These are phyloP conservation scores for Zingel zingel DNA, from an alignment of 2,113 vertebrate species.

Conservation along the genomic window DNA sequence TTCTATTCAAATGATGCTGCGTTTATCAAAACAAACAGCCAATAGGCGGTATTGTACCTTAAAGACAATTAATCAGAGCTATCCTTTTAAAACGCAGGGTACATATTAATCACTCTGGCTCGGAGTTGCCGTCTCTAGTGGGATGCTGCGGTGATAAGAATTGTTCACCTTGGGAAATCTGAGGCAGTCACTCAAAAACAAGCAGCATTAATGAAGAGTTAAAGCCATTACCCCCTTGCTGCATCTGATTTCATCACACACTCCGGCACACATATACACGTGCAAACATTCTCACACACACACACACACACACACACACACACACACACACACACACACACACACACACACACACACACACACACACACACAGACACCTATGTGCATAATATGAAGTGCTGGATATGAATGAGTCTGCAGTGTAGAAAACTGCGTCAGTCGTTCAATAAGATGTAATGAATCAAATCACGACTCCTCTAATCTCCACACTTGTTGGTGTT, in stretches of 20 bases:
- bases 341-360: too few species aligned
- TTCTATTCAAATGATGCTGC: constrained; percentile 78
- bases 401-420: constrained; percentile 77
- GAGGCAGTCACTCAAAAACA: constrained; percentile 81
- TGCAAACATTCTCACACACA: constrained; percentile 14
- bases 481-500: constrained; percentile 75
- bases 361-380: constrained; percentile 13
- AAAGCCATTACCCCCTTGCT: constrained; percentile 79
- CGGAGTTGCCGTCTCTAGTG: constrained; percentile 72
- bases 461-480: constrained; percentile 73
- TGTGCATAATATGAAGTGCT: constrained; percentile 63
- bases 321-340: constrained; percentile 31
- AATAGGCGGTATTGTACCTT: constrained; percentile 79
- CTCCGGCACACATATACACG: constrained; percentile 40
- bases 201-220: constrained; percentile 83
- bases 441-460: constrained; percentile 79
- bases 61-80: constrained; percentile 85
- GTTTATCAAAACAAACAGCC: constrained; percentile 81
- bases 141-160: constrained; percentile 71
- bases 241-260: constrained; percentile 79
- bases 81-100: constrained; percentile 77
- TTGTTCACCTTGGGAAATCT: constrained; percentile 83
- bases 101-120: constrained; percentile 79
- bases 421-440: constrained; percentile 71
- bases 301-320: constrained; percentile 34